phyloP scores from a whole-genome alignment of 1,140 invertebrate genomes.

The Lucilia cuprina region DNA sequence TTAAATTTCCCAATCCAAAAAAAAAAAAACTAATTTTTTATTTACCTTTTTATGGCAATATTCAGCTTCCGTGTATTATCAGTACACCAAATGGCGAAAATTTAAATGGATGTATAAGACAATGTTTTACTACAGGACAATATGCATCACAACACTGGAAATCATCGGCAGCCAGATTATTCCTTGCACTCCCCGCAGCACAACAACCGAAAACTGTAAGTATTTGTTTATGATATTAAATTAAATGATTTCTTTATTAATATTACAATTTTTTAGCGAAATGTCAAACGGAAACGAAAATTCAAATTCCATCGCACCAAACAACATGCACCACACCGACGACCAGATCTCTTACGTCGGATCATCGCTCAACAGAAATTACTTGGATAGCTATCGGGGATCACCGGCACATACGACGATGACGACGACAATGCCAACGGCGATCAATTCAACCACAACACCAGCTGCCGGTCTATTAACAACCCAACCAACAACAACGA shows the following conservation, averaged over 20 bases:
- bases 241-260: slow-evolving; percentile 22
- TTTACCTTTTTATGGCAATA: slow-evolving; percentile 56
- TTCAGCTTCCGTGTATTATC: slow-evolving; percentile 63
- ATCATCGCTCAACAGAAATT: slow-evolving; percentile 67
- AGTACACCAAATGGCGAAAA: slow-evolving; percentile 61
- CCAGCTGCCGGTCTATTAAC: slow-evolving; percentile 44
- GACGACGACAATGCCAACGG: slow-evolving; percentile 45
- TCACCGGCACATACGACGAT: slow-evolving; percentile 62
- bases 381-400: slow-evolving; percentile 70
- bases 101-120: slow-evolving; percentile 63
- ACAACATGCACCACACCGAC: slow-evolving; percentile 71
- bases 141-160: slow-evolving; percentile 58
- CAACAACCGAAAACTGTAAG: slow-evolving; percentile 58
- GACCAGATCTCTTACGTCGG: slow-evolving; percentile 61
- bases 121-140: slow-evolving; percentile 63
- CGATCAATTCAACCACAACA: slow-evolving; percentile 48
- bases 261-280: slow-evolving; percentile 50
- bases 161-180: slow-evolving; percentile 60
- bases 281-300: slow-evolving; percentile 73
- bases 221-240: neutral
- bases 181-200: slow-evolving; percentile 60
- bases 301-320: slow-evolving; percentile 82
- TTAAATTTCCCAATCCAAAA: neutral
- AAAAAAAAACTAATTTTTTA: slow-evolving; percentile 39
- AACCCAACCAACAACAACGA: slow-evolving; percentile 36